Base-by-base conservation (phyloP, 2,888 invertebrate genomes). In the Sthenelais limicola region DNA sequence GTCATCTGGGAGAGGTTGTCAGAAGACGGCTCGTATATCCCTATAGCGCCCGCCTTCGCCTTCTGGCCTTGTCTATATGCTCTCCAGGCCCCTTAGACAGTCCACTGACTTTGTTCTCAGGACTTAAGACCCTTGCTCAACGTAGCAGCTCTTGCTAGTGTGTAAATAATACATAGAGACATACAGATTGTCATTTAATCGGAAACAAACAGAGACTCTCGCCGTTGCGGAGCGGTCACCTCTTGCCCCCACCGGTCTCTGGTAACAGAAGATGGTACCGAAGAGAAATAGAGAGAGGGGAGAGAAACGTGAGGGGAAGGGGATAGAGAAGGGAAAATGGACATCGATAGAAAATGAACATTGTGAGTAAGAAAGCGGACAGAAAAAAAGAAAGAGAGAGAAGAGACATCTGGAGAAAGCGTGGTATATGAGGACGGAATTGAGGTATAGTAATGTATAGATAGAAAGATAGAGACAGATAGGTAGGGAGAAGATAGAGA, bases 131-230 rank as follows among this genome's bases (percentile, higher is more conserved):
- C 30, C 18, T 18, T 15, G n/a, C 30, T 5, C 56, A 33, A 5
- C 52, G 28, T 26, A 43, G 43, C 43, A 43, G 18, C 18, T 56
- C 56, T 32, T 32, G 15, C 68, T 3, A 15, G 68, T 48, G 48
- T 47, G 47, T 32, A 38, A 68, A 68, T 52, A 68, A 51, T 51
- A n/a, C n/a, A 51, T 33, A 68, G 48, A 68, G 51, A 51, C 68
- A 68, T 48, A 26, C 68, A 52, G 33, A 68, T 30, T 68, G 68
- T 33, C 49, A 68, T 68, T 68, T 51, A 68, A 51, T 68, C 9
- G 47, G 68, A 68, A 68, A 68, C 68, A 68, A 68, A 68, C 68
- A 68, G 32, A 32, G 35, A 51, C 49, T 30, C 52, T 51, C 51
- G 33, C 15, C 12, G 52, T 0, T 12, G 26, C 32, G 24, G 18